Evolutionary conservation across 2,797 vertebrate species (phyloP).

Genomic region (Rhinella marina): DNA sequence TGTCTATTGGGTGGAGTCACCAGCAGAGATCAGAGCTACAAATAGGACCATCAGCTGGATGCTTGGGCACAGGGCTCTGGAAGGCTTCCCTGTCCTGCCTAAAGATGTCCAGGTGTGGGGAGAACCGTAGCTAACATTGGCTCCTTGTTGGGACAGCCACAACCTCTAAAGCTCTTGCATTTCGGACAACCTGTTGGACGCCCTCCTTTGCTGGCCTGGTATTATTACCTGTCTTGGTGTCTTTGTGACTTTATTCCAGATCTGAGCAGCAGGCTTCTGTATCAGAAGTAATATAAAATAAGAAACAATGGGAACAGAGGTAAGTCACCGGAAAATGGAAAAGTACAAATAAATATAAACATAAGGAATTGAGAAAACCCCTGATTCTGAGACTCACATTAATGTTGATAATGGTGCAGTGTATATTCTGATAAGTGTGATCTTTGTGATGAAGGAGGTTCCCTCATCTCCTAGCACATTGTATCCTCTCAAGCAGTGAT

Average conservation of each 20-base stretch:
- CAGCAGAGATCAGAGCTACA: constrained; percentile 48
- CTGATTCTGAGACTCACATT: too few relatives aligned
- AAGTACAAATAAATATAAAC: background rate
- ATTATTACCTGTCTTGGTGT: constrained; percentile 16
- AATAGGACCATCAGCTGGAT: constrained; percentile 56
- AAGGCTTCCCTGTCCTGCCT: constrained; percentile 63
- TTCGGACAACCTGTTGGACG: background rate
- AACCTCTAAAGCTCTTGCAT: constrained; percentile 58
- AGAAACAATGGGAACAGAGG: constrained; percentile 3
- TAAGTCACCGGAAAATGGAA: background rate
- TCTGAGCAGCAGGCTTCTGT: background rate
- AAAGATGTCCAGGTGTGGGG: constrained; percentile 68
- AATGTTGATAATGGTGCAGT: background rate
- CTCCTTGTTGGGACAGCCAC: constrained; percentile 58
- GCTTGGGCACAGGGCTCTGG: constrained; percentile 64
- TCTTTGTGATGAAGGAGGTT: too few relatives aligned
- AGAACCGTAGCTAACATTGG: constrained; percentile 69
- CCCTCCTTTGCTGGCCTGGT: constrained; percentile 40
- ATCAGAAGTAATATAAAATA: background rate
- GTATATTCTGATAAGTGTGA: background rate
- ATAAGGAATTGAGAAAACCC: too few relatives aligned
- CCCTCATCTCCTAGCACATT: too few relatives aligned
- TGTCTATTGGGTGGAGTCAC: constrained; percentile 64
- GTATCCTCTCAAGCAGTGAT: too few relatives aligned
- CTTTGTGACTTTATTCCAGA: constrained; percentile 23